Percentiles rank a stretch among this genome's conserved stretches.
These are phyloP conservation scores for Bombus sylvicola DNA, from an alignment of 1,140 invertebrate species.

Conservation along the genomic window DNA sequence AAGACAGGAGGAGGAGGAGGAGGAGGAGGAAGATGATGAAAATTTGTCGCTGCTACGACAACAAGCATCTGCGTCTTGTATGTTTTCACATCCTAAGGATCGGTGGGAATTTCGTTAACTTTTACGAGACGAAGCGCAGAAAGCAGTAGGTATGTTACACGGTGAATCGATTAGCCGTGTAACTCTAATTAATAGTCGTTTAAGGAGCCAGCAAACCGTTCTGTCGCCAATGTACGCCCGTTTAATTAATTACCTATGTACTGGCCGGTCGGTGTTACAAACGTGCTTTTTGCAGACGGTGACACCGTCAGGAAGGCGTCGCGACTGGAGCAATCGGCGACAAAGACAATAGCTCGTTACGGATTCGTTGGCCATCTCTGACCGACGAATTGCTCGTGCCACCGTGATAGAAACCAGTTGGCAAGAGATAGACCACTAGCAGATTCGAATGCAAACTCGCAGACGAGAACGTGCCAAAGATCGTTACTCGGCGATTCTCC, in stretches of 20 bases:
- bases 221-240: slow-evolving; percentile 61
- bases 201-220: slow-evolving; percentile 61
- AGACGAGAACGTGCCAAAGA: slow-evolving; percentile 11
- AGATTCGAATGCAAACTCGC: slow-evolving; percentile 45
- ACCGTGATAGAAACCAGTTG: slow-evolving; percentile 66
- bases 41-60: too few species aligned
- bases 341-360: slow-evolving; percentile 65
- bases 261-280: slow-evolving; percentile 47
- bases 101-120: background rate
- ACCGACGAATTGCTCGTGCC: slow-evolving; percentile 43
- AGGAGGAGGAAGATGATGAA: too few species aligned
- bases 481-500: background rate
- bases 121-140: background rate
- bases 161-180: slow-evolving; percentile 53
- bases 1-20: too few species aligned
- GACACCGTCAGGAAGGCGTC: slow-evolving; percentile 66
- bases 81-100: too few species aligned
- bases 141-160: background rate
- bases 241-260: slow-evolving; percentile 73
- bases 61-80: too few species aligned
- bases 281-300: slow-evolving; percentile 64
- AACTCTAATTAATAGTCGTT: slow-evolving; percentile 75
- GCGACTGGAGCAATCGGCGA: slow-evolving; percentile 44
- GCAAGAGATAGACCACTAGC: slow-evolving; percentile 56
- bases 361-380: slow-evolving; percentile 50